Conservation (phyloP, 2,113 vertebrate species). For the Bos indicus region DNA sequence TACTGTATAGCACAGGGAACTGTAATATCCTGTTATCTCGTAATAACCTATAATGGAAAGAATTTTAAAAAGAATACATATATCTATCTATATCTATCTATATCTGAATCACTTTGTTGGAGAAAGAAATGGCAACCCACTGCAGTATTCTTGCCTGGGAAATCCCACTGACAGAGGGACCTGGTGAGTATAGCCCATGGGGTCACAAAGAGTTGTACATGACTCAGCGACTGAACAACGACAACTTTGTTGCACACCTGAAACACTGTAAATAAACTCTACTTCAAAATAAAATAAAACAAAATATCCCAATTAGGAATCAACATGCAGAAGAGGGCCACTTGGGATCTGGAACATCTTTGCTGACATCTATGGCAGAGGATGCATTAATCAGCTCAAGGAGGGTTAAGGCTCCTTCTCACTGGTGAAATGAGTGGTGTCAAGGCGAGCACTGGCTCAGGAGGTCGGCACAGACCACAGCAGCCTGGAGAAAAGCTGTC, state of each 20-base stretch:
- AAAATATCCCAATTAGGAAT: not conserved
- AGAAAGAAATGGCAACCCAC: not conserved
- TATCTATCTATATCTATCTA: not conserved
- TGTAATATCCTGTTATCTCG: not conserved
- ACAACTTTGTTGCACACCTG: not conserved
- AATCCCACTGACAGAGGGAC: not conserved
- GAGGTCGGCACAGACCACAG: not conserved
- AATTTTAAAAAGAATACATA: not conserved
- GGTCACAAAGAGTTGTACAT: not conserved
- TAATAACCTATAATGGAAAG: not conserved
- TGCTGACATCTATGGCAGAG: not conserved
- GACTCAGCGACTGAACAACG: not conserved
- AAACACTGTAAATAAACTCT: not conserved
- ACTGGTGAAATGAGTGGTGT: fast-evolving
- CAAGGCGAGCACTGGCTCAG: not conserved
- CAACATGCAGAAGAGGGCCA: not conserved
- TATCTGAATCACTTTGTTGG: not conserved
- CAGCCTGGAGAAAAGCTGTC: not conserved
- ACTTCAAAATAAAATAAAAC: not conserved
- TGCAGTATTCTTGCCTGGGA: not conserved
- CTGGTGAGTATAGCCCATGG: not conserved
- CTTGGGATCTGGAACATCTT: not conserved
- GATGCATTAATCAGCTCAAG: not conserved
- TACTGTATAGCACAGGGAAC: not conserved
- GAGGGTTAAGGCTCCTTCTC: not conserved